phyloP scores from a whole-genome alignment of 1,140 invertebrate species.

The Drosophila arizonae region DNA sequence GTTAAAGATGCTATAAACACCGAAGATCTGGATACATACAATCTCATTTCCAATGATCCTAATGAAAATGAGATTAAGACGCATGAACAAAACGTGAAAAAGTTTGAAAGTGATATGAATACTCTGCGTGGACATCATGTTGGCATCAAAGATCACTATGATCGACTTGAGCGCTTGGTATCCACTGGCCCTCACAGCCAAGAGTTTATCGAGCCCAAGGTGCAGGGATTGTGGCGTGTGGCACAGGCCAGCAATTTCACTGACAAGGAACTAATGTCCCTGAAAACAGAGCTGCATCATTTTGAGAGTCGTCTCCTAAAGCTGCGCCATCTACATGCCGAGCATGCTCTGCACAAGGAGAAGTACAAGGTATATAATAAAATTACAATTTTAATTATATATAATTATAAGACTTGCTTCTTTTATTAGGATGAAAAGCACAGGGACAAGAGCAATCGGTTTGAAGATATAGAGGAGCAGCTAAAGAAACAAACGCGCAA shows the following conservation, averaged over 20 bases:
- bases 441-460: slow-evolving; percentile 86
- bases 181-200: slow-evolving; percentile 88
- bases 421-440: slow-evolving; percentile 84
- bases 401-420: not conserved
- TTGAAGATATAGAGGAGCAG: slow-evolving; percentile 87
- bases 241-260: slow-evolving; percentile 92
- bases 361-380: slow-evolving; percentile 84
- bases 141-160: slow-evolving; percentile 91
- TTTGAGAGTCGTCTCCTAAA: slow-evolving; percentile 94
- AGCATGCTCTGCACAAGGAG: slow-evolving; percentile 87
- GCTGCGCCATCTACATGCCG: slow-evolving; percentile 90
- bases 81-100: slow-evolving; percentile 80
- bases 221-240: slow-evolving; percentile 93
- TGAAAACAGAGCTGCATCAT: slow-evolving; percentile 93
- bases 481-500: slow-evolving; percentile 92
- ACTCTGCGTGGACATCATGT: slow-evolving; percentile 90
- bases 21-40: slow-evolving; percentile 86
- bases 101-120: slow-evolving; percentile 87
- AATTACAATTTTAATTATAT: not conserved
- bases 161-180: slow-evolving; percentile 89
- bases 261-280: slow-evolving; percentile 90
- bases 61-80: slow-evolving; percentile 78
- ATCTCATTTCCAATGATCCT: slow-evolving; percentile 83
- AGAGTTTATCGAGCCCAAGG: slow-evolving; percentile 95
- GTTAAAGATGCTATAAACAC: slow-evolving; percentile 85